Evolutionary conservation across 2,113 vertebrate genomes (phyloP).

Genomic region (Proterorhinus semilunaris): DNA sequence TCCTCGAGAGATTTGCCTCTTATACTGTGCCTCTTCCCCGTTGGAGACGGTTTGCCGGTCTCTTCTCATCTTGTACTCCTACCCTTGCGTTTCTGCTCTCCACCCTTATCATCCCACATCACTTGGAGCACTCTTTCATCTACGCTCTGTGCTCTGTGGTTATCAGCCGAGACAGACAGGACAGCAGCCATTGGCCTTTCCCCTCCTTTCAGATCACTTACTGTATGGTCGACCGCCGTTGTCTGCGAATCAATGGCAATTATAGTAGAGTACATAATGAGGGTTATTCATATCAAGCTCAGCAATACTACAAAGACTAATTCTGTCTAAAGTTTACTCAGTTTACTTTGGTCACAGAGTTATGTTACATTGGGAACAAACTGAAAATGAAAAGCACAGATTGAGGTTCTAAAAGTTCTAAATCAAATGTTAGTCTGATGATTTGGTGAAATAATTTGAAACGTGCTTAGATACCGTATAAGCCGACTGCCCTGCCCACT

Average conservation of each 20-base stretch:
- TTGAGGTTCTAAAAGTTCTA: too few relatives aligned
- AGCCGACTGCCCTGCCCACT: neutral
- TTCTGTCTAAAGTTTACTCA: neutral
- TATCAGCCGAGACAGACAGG: slow-evolving; percentile 55
- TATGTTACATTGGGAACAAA: too few relatives aligned
- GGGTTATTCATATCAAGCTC: slow-evolving; percentile 28
- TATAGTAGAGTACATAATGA: slow-evolving; percentile 28
- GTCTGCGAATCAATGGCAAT: slow-evolving; percentile 44
- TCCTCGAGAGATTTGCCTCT: slow-evolving; percentile 29
- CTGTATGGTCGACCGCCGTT: slow-evolving; percentile 33
- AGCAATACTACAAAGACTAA: slow-evolving; percentile 26
- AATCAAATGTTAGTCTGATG: too few relatives aligned
- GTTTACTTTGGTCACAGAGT: too few relatives aligned
- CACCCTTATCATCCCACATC: slow-evolving; percentile 55
- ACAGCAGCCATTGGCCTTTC: slow-evolving; percentile 28
- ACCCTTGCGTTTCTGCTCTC: slow-evolving; percentile 47
- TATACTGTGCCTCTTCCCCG: slow-evolving; percentile 8
- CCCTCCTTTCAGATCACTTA: slow-evolving; percentile 38
- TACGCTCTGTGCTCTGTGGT: slow-evolving; percentile 45
- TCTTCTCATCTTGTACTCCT: slow-evolving; percentile 28
- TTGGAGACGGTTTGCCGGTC: slow-evolving; percentile 9
- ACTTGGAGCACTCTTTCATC: slow-evolving; percentile 46
- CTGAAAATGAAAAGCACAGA: too few relatives aligned
- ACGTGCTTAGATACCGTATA: too few relatives aligned
- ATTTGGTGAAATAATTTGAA: too few relatives aligned